Evolutionary conservation across 2,797 vertebrate species (phyloP).

Genomic region (Synaphobranchus kaupii): DNA sequence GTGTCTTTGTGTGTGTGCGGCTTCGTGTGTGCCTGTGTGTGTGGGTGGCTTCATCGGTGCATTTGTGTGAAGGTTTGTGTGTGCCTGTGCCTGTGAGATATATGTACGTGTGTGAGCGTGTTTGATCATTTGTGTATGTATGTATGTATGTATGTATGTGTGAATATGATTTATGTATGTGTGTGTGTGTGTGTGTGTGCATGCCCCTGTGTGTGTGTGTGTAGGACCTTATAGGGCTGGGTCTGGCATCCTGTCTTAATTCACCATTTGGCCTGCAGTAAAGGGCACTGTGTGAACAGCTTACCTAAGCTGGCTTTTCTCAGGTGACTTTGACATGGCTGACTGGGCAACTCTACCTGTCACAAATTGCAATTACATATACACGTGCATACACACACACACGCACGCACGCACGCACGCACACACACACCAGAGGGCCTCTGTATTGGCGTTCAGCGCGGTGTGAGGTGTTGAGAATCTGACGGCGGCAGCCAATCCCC

Average conservation of each 20-base stretch:
- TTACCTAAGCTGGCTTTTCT: not conserved
- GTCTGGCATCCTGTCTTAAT: conserved; percentile 8
- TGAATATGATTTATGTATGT: not conserved
- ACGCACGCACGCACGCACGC: conserved; percentile 36
- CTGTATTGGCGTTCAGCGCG: not conserved
- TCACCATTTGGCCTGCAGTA: conserved; percentile 3
- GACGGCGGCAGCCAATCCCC: no score
- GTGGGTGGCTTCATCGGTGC: no score
- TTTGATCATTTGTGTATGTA: not conserved
- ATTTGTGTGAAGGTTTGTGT: no score
- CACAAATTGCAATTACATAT: conserved; percentile 45
- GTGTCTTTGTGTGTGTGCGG: no score
- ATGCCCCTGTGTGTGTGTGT: not conserved
- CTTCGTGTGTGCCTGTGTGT: not conserved
- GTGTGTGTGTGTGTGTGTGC: not conserved
- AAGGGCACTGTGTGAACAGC: conserved; percentile 8
- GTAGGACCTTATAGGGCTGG: not conserved
- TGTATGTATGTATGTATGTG: not conserved
- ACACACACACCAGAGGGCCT: conserved; percentile 27
- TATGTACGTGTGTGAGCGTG: not conserved
- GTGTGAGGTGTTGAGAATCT: no score
- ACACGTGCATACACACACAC: conserved; percentile 19
- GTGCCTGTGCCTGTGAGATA: no score
- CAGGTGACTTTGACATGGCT: conserved; percentile 38
- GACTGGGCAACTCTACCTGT: conserved; percentile 39